Conservation (phyloP, 1,140 invertebrate genomes). For the Drosophila orosa region DNA sequence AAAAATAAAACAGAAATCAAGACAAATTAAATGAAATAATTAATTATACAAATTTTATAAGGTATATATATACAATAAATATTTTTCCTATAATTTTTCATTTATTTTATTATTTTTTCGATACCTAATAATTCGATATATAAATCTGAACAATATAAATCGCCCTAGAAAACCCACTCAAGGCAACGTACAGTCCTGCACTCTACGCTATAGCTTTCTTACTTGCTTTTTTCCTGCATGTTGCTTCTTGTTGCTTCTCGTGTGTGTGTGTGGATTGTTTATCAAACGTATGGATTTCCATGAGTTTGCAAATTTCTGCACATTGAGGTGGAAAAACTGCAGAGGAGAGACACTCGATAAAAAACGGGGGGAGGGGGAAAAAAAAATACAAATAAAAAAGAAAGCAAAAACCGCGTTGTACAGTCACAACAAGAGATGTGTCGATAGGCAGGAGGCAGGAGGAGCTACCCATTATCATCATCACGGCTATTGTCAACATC, state of each 20-base stretch:
- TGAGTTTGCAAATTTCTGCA: constrained; percentile 63
- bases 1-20: too few relatives aligned
- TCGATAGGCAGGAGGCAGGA: constrained; percentile 31
- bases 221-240: constrained; percentile 30
- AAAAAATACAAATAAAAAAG: constrained; percentile 5
- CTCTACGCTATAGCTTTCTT: neutral
- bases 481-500: constrained; percentile 21
- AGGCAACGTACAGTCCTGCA: neutral
- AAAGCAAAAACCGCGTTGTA: constrained; percentile 5
- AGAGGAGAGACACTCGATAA: constrained; percentile 49
- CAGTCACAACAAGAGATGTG: constrained; percentile 42
- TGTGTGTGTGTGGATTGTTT: constrained; percentile 22
- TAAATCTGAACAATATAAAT: neutral
- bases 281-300: constrained; percentile 55
- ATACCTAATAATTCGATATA: neutral
- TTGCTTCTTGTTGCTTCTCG: constrained; percentile 10
- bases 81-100: too few relatives aligned
- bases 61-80: too few relatives aligned
- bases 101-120: too few relatives aligned
- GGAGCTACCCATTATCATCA: constrained; percentile 6
- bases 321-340: constrained; percentile 79
- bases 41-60: too few relatives aligned
- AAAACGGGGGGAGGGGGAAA: constrained; percentile 41
- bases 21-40: neutral
- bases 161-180: neutral